Base-by-base conservation (phyloP, 2,888 invertebrate genomes). In the Andrena chrysosceles region DNA sequence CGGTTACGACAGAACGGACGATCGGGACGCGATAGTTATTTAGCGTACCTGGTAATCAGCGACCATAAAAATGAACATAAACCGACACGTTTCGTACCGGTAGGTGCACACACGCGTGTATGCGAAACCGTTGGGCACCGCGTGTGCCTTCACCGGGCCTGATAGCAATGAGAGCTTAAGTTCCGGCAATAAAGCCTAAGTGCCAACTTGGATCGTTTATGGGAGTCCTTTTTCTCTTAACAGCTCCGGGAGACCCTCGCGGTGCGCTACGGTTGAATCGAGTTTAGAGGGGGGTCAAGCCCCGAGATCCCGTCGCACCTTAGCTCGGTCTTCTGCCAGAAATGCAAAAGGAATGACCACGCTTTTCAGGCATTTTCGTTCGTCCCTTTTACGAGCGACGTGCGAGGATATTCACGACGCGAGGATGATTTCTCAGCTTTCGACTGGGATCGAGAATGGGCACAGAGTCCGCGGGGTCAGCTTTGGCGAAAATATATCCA, bases 41-140 rank as follows among this genome's bases (percentile, higher is more conserved):
- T 89, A 90, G 86, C 89, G 89, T 90, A 91, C 91, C 91, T 90
- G 87, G 91, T 90, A 92, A 92, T 92, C 92, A 92, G 84, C 84
- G 90, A 88, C 89, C 89, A 91, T 91, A 92, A 91, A 91, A 92
- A 90, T 90, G 90, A 89, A 89, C 89, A 90, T 91, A 91, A 91
- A 89, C 89, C 87, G 91, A 90, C 89, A 91, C 90, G 89, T 91
- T 81, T 84, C 81, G 75, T 82, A 83, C 73, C 13, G 80, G 77
- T 83, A 79, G 85, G 72, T 84, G 77, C 73, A 63, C 49, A 69
- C 42, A 63, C 78, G 75, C 35, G 72, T 4, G 42, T 5, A 5
- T 33, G 20, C 35, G 69, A 69, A 52, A 48, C 67, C 56, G 59
- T 64, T 64, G 60, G 69, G 54, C 60, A 60, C 20, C 70, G 33